Evolutionary conservation across 2,797 vertebrate genomes (phyloP).

Genomic region (Podarcis lilfordi): DNA sequence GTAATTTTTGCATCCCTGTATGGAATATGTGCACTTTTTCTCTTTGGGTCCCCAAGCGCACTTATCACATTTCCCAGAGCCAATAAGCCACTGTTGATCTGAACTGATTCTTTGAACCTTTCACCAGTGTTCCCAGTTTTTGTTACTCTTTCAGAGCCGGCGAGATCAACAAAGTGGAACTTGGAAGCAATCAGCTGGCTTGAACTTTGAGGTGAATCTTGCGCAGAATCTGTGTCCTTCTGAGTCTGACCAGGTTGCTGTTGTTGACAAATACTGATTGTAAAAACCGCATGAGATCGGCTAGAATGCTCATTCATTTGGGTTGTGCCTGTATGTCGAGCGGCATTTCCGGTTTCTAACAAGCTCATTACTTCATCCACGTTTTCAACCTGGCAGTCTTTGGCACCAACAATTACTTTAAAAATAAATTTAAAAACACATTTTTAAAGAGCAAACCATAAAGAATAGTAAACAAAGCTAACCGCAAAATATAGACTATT

Average conservation of each 20-base stretch:
- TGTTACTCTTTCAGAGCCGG: constrained; percentile 88
- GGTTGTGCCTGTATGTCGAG: constrained; percentile 84
- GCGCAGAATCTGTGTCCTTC: constrained; percentile 46
- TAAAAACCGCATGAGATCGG: constrained; percentile 90
- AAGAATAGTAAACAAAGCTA: constrained; percentile 41
- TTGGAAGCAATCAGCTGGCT: constrained; percentile 80
- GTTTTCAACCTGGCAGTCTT: constrained; percentile 83
- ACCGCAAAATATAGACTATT: background rate
- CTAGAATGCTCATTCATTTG: constrained; percentile 90
- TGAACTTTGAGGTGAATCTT: constrained; percentile 62
- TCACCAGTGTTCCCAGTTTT: constrained; percentile 88
- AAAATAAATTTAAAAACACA: constrained; percentile 54
- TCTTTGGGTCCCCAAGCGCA: constrained; percentile 84
- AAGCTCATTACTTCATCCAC: constrained; percentile 85
- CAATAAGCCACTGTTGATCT: constrained; percentile 89
- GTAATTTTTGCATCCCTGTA: constrained; percentile 93
- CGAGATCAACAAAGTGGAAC: constrained; percentile 91
- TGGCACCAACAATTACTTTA: constrained; percentile 89
- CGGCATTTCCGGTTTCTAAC: constrained; percentile 84
- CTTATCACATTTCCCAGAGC: constrained; percentile 92
- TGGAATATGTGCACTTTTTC: constrained; percentile 83
- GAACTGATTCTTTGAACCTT: constrained; percentile 88
- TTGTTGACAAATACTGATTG: constrained; percentile 84
- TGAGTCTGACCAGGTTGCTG: constrained; percentile 55
- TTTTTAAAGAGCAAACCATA: constrained; percentile 40